Percentiles rank a stretch among this genome's conserved stretches.
Evolutionary conservation across 2,113 vertebrate species (phyloP).

Genomic region (Atherinomorus stipes): DNA sequence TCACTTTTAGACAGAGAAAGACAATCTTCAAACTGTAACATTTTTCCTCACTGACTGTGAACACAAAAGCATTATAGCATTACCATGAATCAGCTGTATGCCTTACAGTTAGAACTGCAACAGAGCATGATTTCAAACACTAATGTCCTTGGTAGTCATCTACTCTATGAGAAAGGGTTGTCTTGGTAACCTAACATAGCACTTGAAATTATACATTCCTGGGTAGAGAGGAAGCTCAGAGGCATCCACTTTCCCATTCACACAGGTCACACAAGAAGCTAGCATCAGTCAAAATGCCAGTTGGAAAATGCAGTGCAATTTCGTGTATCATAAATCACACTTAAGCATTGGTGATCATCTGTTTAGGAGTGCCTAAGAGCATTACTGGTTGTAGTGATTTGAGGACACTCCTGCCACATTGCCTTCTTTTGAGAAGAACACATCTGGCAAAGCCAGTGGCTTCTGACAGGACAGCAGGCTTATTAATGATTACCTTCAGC

Average conservation of each 20-base stretch:
- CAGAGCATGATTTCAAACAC: slow-evolving; percentile 35
- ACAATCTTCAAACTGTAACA: not conserved
- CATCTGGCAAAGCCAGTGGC: slow-evolving; percentile 67
- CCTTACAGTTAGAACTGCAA: slow-evolving; percentile 4
- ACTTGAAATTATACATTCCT: slow-evolving; percentile 46
- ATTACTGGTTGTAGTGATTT: slow-evolving; percentile 34
- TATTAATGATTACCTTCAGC: slow-evolving; percentile 80
- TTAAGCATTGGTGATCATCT: slow-evolving; percentile 13
- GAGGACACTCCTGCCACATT: slow-evolving; percentile 35
- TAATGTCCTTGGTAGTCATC: slow-evolving; percentile 51
- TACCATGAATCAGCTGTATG: not conserved
- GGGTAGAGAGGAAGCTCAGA: not conserved
- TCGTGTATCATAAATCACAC: slow-evolving; percentile 16
- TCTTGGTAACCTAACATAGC: slow-evolving; percentile 56
- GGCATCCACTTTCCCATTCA: slow-evolving; percentile 23
- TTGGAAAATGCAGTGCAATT: slow-evolving; percentile 14
- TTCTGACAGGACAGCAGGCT: slow-evolving; percentile 75
- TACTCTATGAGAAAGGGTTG: slow-evolving; percentile 50
- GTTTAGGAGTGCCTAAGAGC: slow-evolving; percentile 7
- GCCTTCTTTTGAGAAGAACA: slow-evolving; percentile 50
- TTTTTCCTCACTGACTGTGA: not conserved
- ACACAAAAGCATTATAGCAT: not conserved
- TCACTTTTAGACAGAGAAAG: not conserved
- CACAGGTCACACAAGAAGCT: slow-evolving; percentile 10
- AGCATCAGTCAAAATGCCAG: not conserved